Base-by-base conservation (phyloP, 2,888 invertebrate genomes). In the Belgica antarctica region DNA sequence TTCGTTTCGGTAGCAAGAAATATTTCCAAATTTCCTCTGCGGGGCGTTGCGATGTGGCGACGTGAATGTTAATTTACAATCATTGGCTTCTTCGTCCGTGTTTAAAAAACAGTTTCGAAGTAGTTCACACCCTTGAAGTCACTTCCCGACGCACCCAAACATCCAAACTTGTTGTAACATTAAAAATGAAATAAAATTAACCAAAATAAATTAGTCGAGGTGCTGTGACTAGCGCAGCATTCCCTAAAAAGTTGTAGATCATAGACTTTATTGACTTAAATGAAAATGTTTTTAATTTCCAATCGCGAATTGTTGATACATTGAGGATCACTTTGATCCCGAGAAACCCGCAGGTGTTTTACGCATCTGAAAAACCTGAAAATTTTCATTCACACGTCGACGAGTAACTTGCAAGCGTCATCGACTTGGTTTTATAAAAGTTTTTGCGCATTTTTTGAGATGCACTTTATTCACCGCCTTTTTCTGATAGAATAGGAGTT, bases 311-410 rank as follows among this genome's bases (percentile, higher is more conserved):
- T 52, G 52, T 22, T 52, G 22, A 22, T 22, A 31, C 34, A 12
- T 41, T 41, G 7, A 12, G 15, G 7, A n/a, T 41, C 34, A 31
- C 12, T 31, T 31, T 31, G 12, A 31, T 8, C 12, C 34, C 5
- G 34, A 5, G 12, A 22, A 52, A 2, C 15, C 41, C 41, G 41
- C 41, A 12, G 34, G 34, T 34, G 7, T 41, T n/a, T 41, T 41
- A 15, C 41, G 41, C n/a, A n/a, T n/a, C n/a, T 31, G 41, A 41
- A n/a, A n/a, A 41, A 41, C 41, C 41, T 41, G 41, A 41, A 31
- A 10, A 31, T 7, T 7, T 31, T 10, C 31, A 31, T 46, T 46
- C 46, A 46, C 46, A 4, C 15, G n/a, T 52, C 52, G 52, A n/a
- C 12, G 17, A 41, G 41, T 41, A 15, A 2, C 22, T 52, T 22